Base-by-base conservation (phyloP, 1,140 invertebrate species). In the Plectrocnemia conspersa region DNA sequence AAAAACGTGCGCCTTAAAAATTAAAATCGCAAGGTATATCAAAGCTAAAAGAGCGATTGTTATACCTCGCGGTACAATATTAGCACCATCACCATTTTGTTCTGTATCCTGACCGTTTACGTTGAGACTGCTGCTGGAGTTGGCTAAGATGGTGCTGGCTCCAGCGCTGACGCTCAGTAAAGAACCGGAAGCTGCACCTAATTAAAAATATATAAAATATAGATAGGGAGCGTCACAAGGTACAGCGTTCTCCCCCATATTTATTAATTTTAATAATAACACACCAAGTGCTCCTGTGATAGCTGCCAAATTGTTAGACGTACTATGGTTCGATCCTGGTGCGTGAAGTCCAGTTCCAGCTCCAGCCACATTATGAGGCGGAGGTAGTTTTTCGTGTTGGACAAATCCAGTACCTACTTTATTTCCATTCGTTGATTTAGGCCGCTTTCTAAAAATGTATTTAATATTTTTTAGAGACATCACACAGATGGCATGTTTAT, bases 91-190 rank as follows among this genome's bases (percentile, higher is more conserved):
- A 10, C 33, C 47, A 27, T 54, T 54, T 15, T 50, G 64, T 61
- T 55, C 59, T 13, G 62, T 16, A 47, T 42, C 61, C 24, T 45
- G 60, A 44, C 19, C 64, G 52, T 57, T 64, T 58, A 70, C 52
- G 53, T 75, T 69, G 3, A 75, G 64, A 52, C 71, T 74, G 64
- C 63, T 66, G 61, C 59, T 69, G 49, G 73, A 75, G 52, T 71
- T 67, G 18, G 70, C 75, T 21, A 76, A 65, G 54, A 76, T 75
- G 32, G 72, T 75, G 63, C 70, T 72, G 54, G 72, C 73, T 25
- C 75, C 75, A 0, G 77, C 69, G 2, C 72, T 75, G 48, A 78
- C 72, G 61, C 74, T 78, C 63, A 74, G 72, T 56, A 78, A 66
- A 11, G 74, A 74, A 19, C 69, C 70, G 6, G 54, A 61, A n/a